These are phyloP conservation scores for Bujurquina vittata DNA, from an alignment of 2,113 vertebrate genomes.

Conservation along the genomic window DNA sequence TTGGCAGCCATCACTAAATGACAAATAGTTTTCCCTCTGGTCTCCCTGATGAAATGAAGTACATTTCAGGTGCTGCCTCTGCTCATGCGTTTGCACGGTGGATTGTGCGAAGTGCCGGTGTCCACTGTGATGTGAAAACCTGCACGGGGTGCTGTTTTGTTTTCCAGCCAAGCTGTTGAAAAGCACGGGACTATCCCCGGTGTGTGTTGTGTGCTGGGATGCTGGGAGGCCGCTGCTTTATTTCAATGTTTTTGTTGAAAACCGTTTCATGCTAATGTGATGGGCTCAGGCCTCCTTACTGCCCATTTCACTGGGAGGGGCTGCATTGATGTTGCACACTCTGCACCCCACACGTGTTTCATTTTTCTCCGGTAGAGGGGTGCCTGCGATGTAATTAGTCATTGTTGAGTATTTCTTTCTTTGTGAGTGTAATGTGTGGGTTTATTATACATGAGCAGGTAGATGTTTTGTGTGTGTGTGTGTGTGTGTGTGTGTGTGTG, in stretches of 20 bases:
- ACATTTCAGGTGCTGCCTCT: background rate
- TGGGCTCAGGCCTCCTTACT: background rate
- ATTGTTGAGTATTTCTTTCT: background rate
- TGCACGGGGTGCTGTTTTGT: slow-evolving; percentile 15
- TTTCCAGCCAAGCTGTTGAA: slow-evolving; percentile 15
- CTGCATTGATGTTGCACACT: slow-evolving; percentile 30
- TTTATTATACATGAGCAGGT: background rate
- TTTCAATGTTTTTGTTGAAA: slow-evolving; percentile 31
- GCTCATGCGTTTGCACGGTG: background rate
- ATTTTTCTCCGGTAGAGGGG: background rate
- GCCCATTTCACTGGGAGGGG: slow-evolving; percentile 15
- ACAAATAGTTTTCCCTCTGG: slow-evolving; percentile 7
- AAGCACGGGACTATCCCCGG: background rate
- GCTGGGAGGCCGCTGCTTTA: slow-evolving; percentile 1
- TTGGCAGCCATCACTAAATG: background rate
- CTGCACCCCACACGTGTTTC: background rate
- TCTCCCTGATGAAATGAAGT: background rate
- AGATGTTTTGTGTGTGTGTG: background rate
- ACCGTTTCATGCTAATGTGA: slow-evolving; percentile 32
- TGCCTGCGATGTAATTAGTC: slow-evolving; percentile 34
- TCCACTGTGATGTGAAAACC: background rate
- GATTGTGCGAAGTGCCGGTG: background rate
- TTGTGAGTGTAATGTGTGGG: background rate
- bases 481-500: background rate
- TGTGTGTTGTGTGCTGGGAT: slow-evolving; percentile 2